phyloP scores from a whole-genome alignment of 2,888 invertebrate genomes.

The Seira ritae region DNA sequence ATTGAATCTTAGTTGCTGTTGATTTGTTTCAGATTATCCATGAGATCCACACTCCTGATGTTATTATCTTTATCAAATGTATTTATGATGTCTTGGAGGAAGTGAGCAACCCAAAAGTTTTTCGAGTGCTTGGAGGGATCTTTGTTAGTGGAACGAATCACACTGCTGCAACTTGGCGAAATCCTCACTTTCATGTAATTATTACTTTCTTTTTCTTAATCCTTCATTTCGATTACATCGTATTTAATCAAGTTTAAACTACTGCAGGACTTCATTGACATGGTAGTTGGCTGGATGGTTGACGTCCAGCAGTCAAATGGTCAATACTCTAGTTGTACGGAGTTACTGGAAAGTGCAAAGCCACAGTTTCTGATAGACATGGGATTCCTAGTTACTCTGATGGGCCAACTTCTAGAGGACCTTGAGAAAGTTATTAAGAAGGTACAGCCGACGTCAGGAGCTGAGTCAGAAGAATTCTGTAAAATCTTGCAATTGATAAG shows the following conservation, averaged over 20 bases:
- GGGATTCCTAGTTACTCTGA: slow-evolving; percentile 53
- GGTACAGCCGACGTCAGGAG: slow-evolving; percentile 30
- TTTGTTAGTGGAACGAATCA: slow-evolving; percentile 48
- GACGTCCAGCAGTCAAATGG: slow-evolving; percentile 52
- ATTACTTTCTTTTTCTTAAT: not conserved
- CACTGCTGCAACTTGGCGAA: slow-evolving; percentile 37
- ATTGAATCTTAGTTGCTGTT: not conserved
- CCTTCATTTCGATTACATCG: not conserved
- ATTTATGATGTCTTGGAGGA: slow-evolving; percentile 57
- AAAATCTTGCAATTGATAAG: slow-evolving; percentile 55
- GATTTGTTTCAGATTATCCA: slow-evolving; percentile 59
- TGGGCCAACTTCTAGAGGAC: slow-evolving; percentile 61
- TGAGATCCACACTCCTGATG: slow-evolving; percentile 41
- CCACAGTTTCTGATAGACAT: slow-evolving; percentile 60
- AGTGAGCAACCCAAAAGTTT: slow-evolving; percentile 43
- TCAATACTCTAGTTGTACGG: slow-evolving; percentile 59
- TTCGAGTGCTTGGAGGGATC: slow-evolving; percentile 52
- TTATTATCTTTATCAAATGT: slow-evolving; percentile 25
- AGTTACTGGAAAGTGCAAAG: slow-evolving; percentile 59
- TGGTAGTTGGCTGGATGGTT: slow-evolving; percentile 72
- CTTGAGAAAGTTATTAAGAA: slow-evolving; percentile 52
- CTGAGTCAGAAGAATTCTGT: slow-evolving; percentile 45
- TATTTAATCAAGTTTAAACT: too few relatives aligned
- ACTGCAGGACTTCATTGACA: slow-evolving; percentile 70
- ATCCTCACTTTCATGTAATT: slow-evolving; percentile 47